Evolutionary conservation across 2,113 vertebrate genomes (phyloP).

Genomic region (Sinocyclocheilus maitianheensis): DNA sequence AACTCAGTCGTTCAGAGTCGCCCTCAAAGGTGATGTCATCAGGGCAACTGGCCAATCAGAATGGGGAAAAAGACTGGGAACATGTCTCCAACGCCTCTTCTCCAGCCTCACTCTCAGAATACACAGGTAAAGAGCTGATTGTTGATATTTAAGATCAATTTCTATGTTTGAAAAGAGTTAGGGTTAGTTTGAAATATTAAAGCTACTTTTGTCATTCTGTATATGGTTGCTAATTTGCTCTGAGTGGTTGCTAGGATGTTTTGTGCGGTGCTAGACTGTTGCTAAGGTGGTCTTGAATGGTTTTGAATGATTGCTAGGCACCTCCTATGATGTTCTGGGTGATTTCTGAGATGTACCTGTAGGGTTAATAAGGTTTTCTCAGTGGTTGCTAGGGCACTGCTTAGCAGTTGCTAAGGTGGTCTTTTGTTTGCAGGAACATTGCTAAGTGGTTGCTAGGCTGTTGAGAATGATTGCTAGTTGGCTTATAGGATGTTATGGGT

Average conservation of each 20-base stretch:
- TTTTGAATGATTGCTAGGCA: neutral
- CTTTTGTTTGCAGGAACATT: neutral
- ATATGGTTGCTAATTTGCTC: too few species aligned
- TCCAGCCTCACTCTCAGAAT: slow-evolving; percentile 81
- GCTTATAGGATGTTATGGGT: too few species aligned
- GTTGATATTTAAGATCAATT: neutral
- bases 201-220: neutral
- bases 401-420: too few species aligned
- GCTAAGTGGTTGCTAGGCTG: neutral
- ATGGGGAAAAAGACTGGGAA: slow-evolving; percentile 84
- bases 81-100: slow-evolving; percentile 80
- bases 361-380: neutral
- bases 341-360: neutral
- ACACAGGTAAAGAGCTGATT: slow-evolving; percentile 77
- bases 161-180: neutral
- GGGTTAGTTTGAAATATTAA: neutral
- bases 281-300: neutral
- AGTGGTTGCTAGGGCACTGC: neutral
- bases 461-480: neutral
- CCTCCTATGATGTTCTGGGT: neutral
- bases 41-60: slow-evolving; percentile 71
- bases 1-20: slow-evolving; percentile 68
- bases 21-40: slow-evolving; percentile 80
- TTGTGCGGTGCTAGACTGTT: neutral
- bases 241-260: neutral